phyloP scores from a whole-genome alignment of 2,113 vertebrate genomes.

The Lepus timidus region DNA sequence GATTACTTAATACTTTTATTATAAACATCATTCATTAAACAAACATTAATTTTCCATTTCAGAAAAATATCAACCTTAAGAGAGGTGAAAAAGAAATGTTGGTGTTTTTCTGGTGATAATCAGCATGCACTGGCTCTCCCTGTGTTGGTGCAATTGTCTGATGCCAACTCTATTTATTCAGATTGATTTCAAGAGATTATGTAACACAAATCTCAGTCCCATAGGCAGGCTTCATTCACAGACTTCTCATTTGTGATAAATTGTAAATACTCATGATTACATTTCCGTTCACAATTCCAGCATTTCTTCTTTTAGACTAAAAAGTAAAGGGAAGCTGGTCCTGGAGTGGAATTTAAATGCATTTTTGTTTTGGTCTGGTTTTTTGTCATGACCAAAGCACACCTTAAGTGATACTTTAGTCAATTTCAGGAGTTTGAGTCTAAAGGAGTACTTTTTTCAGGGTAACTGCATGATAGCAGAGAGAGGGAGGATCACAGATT shows the following conservation, averaged over 20 bases:
- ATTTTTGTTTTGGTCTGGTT: neutral
- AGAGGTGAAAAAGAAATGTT: constrained; percentile 73
- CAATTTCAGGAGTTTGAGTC: constrained; percentile 1
- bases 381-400: constrained; percentile 38
- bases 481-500: neutral
- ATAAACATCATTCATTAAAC: neutral
- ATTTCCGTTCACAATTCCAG: neutral
- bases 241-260: constrained; percentile 70
- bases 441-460: constrained; percentile 42
- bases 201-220: constrained; percentile 54
- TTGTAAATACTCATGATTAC: constrained; percentile 67
- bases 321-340: constrained; percentile 37
- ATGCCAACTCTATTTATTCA: constrained; percentile 39
- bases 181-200: constrained; percentile 71
- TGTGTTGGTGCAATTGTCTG: constrained; percentile 67
- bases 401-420: neutral
- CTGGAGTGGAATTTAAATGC: constrained; percentile 33
- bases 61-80: constrained; percentile 36
- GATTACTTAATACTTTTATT: constrained; percentile 5
- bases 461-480: neutral
- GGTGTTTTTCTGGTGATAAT: constrained; percentile 57
- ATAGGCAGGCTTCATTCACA: constrained; percentile 66
- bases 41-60: neutral
- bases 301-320: constrained; percentile 38
- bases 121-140: constrained; percentile 63